Base-by-base conservation (phyloP, 2,113 vertebrate genomes). In the Sebastes schlegelii region DNA sequence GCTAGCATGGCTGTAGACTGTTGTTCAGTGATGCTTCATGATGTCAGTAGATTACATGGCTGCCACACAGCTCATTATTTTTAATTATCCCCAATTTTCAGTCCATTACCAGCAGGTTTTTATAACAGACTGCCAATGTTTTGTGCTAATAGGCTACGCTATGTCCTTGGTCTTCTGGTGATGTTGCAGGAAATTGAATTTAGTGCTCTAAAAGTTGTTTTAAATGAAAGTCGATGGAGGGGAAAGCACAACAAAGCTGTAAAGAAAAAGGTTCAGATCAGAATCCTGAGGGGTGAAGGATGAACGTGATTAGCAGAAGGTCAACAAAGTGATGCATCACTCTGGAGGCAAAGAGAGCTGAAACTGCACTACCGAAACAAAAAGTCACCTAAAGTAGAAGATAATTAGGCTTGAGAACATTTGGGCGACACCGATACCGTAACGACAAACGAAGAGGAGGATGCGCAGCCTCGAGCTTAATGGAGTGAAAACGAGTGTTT, bases 381-480 rank as follows among this genome's bases (percentile, higher is more conserved):
- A 12, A n/a, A 3, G 72, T 64, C 46, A 57, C 17, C 26, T 21
- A 2, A 1, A 19, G 21, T 6, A 8, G 57, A 8, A 14, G 23
- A 5, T 26, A 19, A 34, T 71, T 54, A 26, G 66, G 54, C 10
- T 2, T 6, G 14, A 46, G 61, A 64, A 46, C 58, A 64, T 1
- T 26, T 7, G n/a, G 40, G 49, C 13, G 10, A 67, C 49, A 16
- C 49, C 19, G 67, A n/a, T n/a, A 6, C 62, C 19, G 49, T 19
- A 62, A 65, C 5, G 21, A 34, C 34, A 49, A 43, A 57, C 21
- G 51, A 49, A 48, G 10, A 58, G 8, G 48, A 65, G 34, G 61
- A 55, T 9, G 10, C 8, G 21, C 21, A 65, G 70, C n/a, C 58
- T 34, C 43, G n/a, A 64, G 71, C 65, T 71, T 65, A 70, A 70